A percentile compares a stretch with the other conserved stretches of the same genome.
Conservation (phyloP, 2,797 vertebrate genomes). For the Mormyrops boulengeri region DNA sequence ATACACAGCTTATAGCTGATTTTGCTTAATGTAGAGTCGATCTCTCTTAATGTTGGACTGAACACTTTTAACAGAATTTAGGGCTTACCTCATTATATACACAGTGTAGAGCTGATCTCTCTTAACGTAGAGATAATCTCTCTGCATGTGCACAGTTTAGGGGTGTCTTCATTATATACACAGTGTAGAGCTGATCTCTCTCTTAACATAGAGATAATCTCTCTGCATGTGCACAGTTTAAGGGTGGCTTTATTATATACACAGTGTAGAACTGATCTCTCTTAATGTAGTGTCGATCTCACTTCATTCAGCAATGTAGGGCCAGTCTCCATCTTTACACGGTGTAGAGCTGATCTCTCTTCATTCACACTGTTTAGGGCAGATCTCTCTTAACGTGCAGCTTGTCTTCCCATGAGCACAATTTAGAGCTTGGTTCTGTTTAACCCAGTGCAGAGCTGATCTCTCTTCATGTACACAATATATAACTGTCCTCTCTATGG, state of each 20-base stretch:
- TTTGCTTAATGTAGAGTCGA: background rate
- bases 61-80: background rate
- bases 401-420: background rate
- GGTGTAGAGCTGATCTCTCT: background rate
- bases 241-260: background rate
- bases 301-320: background rate
- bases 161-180: background rate
- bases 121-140: background rate
- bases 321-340: background rate
- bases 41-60: background rate
- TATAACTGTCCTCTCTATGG: background rate
- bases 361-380: background rate
- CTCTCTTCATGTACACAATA: background rate
- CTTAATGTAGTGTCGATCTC: background rate
- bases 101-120: background rate
- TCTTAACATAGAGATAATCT: background rate
- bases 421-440: background rate
- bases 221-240: background rate
- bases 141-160: background rate
- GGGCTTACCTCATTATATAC: background rate
- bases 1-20: slow-evolving; percentile 5
- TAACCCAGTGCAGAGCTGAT: background rate
- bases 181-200: background rate
- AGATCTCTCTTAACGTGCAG: background rate
- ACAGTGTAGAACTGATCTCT: background rate